Base-by-base conservation (phyloP, 1,140 invertebrate genomes). In the Heterodera carotae region DNA sequence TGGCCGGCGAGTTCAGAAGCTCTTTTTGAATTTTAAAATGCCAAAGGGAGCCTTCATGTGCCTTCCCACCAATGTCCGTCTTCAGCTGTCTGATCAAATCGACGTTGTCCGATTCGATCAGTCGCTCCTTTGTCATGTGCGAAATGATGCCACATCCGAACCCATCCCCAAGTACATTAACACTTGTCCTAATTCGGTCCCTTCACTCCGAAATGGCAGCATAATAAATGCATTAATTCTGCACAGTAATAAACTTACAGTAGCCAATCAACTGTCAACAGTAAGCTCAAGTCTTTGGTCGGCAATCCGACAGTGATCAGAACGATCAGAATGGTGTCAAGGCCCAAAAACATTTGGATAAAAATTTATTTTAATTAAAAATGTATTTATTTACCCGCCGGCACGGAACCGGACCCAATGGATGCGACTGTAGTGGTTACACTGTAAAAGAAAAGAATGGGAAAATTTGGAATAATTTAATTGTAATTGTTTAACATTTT, bases 311-410 rank as follows among this genome's bases (percentile, higher is more conserved):
- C 93, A 6, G 94, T 95, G 85, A 95, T 94, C 72, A 98, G 89
- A 25, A 98, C 95, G 92, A 98, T 96, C 34, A 97, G 93, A 94
- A 97, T 96, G 68, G 95, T 97, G 29, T 97, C 94, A 67, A 96
- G 89, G 1, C 72, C 72, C 12, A 36, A 69, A 31, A 33, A 22
- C 18, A 3, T 12, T 67, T 67, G 18, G 4, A 25, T 69, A 31
- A 31, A 25, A 22, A 36, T 15, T 3, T 15, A n/a, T 36, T 15
- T 12, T 71, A 2, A n/a, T 36, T 71, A 3, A 22, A 22, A 56
- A 43, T 22, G 48, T 7, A 25, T 53, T 2, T 27, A 18, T 33
- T 71, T 10, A 71, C 94, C 94, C 43, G 95, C 94, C 1, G 96
- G 96, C 80, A 98, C 96, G 33, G 95, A 94, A 8, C 96, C 96